Percentiles rank a stretch among this genome's conserved stretches.
phyloP scores from a whole-genome alignment of 1,140 invertebrate genomes.

The Spodoptera litura region DNA sequence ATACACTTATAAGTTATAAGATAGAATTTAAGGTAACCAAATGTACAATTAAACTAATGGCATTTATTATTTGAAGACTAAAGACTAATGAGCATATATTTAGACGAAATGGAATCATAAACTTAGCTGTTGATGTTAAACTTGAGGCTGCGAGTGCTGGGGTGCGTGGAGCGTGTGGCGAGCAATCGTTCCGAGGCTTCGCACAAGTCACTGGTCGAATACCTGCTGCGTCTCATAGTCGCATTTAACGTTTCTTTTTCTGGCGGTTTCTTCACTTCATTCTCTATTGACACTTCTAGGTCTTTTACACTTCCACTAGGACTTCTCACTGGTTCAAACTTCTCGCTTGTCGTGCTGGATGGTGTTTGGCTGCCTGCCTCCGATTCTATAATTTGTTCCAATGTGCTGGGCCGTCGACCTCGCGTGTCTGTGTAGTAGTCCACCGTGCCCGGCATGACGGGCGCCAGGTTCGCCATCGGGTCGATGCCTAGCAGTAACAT shows the following conservation, averaged over 20 bases:
- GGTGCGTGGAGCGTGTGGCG: slow-evolving; percentile 71
- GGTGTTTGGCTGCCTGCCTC: slow-evolving; percentile 80
- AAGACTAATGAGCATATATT: slow-evolving; percentile 73
- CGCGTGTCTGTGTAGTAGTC: slow-evolving; percentile 74
- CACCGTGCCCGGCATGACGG: slow-evolving; percentile 69
- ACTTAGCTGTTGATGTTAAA: slow-evolving; percentile 80
- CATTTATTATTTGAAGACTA: slow-evolving; percentile 51
- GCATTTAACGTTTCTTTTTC: slow-evolving; percentile 68
- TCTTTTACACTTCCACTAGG: slow-evolving; percentile 71
- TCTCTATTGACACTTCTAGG: slow-evolving; percentile 56
- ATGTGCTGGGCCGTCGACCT: slow-evolving; percentile 68
- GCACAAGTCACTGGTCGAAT: slow-evolving; percentile 82
- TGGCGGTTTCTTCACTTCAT: slow-evolving; percentile 69
- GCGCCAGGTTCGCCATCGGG: slow-evolving; percentile 74
- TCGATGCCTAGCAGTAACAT: slow-evolving; percentile 83
- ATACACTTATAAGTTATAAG: slow-evolving; percentile 48
- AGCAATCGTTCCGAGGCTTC: slow-evolving; percentile 80
- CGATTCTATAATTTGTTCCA: slow-evolving; percentile 80
- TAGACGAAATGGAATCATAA: slow-evolving; percentile 69
- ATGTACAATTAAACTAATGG: slow-evolving; percentile 48
- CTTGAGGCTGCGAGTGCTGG: slow-evolving; percentile 83
- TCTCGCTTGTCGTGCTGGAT: slow-evolving; percentile 74
- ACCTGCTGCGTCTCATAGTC: slow-evolving; percentile 76
- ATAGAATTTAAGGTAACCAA: slow-evolving; percentile 41
- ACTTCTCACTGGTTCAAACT: slow-evolving; percentile 63